Evolutionary conservation across 2,888 invertebrate species (phyloP).

Genomic region (Zootermopsis nevadensis): DNA sequence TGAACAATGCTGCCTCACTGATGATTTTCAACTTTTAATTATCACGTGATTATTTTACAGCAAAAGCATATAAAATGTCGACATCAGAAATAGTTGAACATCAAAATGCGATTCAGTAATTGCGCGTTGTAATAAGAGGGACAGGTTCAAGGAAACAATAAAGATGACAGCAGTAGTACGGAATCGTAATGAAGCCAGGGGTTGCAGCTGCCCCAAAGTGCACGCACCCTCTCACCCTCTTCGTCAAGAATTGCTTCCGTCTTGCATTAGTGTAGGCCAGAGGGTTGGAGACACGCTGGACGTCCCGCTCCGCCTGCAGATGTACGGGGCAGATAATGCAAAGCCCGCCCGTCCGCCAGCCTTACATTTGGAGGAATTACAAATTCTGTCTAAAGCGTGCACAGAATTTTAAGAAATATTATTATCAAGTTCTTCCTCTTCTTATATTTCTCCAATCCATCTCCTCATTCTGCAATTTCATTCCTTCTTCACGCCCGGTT

Average conservation of each 20-base stretch:
- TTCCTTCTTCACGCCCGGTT: no score
- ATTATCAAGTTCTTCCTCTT: no score
- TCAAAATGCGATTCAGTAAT: neutral
- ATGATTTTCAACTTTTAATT: no score
- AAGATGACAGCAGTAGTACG: neutral
- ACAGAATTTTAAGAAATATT: no score
- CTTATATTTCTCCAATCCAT: no score
- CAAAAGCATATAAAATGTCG: neutral
- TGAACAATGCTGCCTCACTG: no score
- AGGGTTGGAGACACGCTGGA: neutral
- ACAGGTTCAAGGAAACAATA: slow-evolving; percentile 1
- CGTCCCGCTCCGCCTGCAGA: neutral
- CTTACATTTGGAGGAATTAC: no score
- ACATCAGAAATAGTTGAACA: neutral
- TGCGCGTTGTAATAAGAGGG: neutral
- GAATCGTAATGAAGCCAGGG: neutral
- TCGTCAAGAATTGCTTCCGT: neutral
- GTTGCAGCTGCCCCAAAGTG: slow-evolving; percentile 11
- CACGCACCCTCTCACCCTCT: neutral
- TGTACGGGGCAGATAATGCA: neutral
- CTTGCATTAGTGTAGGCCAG: neutral
- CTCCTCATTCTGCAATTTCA: no score
- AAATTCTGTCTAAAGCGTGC: no score
- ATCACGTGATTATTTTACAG: neutral
- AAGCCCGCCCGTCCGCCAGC: no score